Conservation (phyloP, 2,113 vertebrate genomes). For the Peromyscus leucopus region DNA sequence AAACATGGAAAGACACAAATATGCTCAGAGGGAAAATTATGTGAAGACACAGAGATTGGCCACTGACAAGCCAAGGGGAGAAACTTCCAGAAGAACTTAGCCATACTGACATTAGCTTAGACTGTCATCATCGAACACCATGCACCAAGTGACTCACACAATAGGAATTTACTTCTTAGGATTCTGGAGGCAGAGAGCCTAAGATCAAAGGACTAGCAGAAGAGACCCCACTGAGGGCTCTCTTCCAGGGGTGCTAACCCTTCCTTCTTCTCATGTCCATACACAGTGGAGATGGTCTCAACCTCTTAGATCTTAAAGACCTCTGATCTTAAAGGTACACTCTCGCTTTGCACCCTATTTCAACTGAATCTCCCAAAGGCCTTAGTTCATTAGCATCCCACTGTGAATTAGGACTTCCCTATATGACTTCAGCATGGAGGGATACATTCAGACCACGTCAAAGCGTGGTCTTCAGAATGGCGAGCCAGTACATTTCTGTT, state of each 20-base stretch:
- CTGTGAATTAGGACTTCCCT: background rate
- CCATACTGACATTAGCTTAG: background rate
- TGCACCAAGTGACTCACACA: rapidly evolving
- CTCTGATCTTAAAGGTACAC: no score
- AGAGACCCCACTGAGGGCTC: background rate
- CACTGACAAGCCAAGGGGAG: background rate
- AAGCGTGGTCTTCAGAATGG: background rate
- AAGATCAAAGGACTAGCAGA: background rate
- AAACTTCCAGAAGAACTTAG: background rate
- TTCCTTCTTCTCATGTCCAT: background rate
- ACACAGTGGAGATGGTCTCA: background rate
- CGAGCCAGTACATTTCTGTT: background rate
- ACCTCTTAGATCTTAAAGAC: background rate
- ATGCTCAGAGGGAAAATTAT: background rate
- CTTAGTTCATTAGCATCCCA: background rate
- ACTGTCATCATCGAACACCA: background rate
- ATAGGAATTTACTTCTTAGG: background rate
- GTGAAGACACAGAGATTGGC: background rate
- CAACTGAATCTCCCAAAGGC: background rate
- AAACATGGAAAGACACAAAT: background rate
- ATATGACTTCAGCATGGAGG: no score
- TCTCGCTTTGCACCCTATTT: no score
- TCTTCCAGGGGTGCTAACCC: background rate
- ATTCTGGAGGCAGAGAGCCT: background rate
- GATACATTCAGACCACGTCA: background rate